phyloP scores from a whole-genome alignment of 2,888 invertebrate genomes.

The Tricholauxania praeusta region DNA sequence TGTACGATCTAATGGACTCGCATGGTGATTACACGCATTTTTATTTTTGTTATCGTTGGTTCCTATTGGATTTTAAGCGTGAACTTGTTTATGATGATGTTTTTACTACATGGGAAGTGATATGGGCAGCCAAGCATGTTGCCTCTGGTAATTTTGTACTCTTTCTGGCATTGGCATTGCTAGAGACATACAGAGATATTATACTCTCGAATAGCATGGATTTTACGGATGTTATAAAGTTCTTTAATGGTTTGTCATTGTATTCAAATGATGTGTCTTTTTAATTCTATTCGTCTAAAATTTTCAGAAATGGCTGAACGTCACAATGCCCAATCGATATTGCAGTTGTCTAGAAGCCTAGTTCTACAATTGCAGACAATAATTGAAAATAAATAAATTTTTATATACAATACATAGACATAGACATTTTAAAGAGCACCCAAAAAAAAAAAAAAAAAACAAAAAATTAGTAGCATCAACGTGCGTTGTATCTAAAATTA shows the following conservation, averaged over 20 bases:
- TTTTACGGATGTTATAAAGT: constrained; percentile 97
- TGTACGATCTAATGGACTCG: constrained; percentile 94
- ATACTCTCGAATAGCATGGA: constrained; percentile 97
- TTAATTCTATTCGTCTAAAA: background rate
- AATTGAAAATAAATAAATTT: constrained; percentile 87
- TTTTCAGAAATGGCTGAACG: constrained; percentile 94
- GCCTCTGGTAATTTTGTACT: constrained; percentile 91
- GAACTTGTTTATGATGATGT: constrained; percentile 94
- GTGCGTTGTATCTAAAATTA: no score
- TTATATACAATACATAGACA: constrained; percentile 17
- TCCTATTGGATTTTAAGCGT: constrained; percentile 94
- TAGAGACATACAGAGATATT: constrained; percentile 94
- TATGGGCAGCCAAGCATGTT: constrained; percentile 92
- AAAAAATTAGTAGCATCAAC: background rate
- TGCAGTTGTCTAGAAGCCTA: constrained; percentile 86
- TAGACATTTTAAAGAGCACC: background rate
- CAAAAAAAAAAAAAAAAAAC: constrained; percentile 1
- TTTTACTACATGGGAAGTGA: constrained; percentile 94
- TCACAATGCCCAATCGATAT: constrained; percentile 86
- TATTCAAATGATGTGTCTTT: background rate
- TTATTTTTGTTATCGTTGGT: constrained; percentile 98
- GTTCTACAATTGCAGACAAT: constrained; percentile 91
- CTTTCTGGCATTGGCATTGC: constrained; percentile 90
- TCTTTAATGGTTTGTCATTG: constrained; percentile 85
- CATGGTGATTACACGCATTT: constrained; percentile 97